Evolutionary conservation across 2,113 vertebrate genomes (phyloP).

Genomic region (Atherinomorus stipes): DNA sequence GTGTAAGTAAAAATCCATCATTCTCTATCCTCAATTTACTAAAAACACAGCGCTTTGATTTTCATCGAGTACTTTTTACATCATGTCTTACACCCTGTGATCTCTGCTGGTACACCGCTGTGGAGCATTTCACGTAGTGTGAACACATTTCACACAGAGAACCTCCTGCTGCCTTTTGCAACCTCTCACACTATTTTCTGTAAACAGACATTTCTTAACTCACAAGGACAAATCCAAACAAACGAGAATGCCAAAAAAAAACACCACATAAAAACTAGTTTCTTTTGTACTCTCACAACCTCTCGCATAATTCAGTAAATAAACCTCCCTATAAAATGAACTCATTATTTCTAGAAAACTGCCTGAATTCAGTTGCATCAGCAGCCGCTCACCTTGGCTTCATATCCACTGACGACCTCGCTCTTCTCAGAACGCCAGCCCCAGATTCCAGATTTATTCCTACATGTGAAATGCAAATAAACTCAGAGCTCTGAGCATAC

Average conservation of each 20-base stretch:
- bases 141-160: not conserved
- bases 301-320: not conserved
- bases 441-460: slow-evolving; percentile 98
- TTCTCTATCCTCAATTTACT: too few species aligned
- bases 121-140: not conserved
- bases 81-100: too few species aligned
- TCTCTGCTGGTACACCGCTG: not conserved
- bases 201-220: not conserved
- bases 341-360: too few species aligned
- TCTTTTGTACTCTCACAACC: not conserved
- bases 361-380: not conserved
- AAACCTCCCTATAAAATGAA: too few species aligned
- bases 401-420: slow-evolving; percentile 92
- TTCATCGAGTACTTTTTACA: too few species aligned
- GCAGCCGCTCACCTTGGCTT: slow-evolving; percentile 89
- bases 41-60: too few species aligned
- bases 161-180: not conserved
- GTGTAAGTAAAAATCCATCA: too few species aligned
- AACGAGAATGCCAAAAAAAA: not conserved
- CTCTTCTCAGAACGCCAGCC: slow-evolving; percentile 97
- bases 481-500: not conserved
- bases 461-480: slow-evolving; percentile 54
- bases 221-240: not conserved
- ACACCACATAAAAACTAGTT: not conserved
- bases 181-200: not conserved